Base-by-base conservation (phyloP, 2,888 invertebrate species). In the Drosophila tanythrix region DNA sequence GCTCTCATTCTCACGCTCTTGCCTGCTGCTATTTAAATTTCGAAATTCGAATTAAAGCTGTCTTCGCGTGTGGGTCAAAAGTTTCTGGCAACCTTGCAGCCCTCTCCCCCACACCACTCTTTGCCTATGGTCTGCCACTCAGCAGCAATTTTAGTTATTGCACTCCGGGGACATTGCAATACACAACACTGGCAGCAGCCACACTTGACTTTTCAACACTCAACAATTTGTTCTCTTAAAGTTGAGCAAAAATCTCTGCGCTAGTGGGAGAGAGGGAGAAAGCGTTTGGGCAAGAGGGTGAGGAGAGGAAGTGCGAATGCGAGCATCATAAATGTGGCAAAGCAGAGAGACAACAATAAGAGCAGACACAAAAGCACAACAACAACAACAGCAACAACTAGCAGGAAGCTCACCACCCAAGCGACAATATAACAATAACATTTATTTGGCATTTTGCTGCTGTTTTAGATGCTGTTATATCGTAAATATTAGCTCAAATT, bases 401-500 rank as follows among this genome's bases (percentile, higher is more conserved):
- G 21, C 61, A 46, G 57, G 51, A 68, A 76, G 64, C 84, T 64
- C 76, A 79, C 90, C 92, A 89, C 91, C 89, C 82, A 74, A 89
- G 91, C 91, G 91, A 91, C 91, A 92, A 90, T 91, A 91, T 91
- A 92, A 92, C 92, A 85, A 91, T 92, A 91, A 91, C 90, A 92
- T 91, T 88, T 91, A 91, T 91, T 91, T 91, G 91, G 90, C 88
- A 89, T 88, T 91, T 89, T 89, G 90, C 90, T 90, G 87, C 88
- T 92, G 80, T 87, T 91, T 91, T 91, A 91, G 92, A 90, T 92
- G 92, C 89, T 91, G 90, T 92, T 90, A 92, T 92, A 92, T 92
- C 92, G 92, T 92, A 92, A 92, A 92, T 92, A 92, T 92, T 92
- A 92, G 92, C 90, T 83, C 92, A 92, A 92, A 92, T 92, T 92